phyloP scores from a whole-genome alignment of 2,888 invertebrate genomes.

The Xestia xanthographa region DNA sequence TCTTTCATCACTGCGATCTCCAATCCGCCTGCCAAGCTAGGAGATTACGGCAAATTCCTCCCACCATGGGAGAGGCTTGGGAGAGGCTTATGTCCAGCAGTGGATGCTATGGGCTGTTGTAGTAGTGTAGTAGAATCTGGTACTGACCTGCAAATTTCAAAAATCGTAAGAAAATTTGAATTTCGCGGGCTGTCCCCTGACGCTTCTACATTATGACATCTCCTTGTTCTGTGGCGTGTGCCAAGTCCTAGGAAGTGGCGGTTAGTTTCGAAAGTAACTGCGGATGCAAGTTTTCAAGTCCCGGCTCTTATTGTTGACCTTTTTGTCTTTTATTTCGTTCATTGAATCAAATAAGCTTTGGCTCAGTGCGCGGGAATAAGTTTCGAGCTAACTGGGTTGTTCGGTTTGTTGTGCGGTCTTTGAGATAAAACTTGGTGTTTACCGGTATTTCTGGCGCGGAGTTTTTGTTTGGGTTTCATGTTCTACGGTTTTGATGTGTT shows the following conservation, averaged over 20 bases:
- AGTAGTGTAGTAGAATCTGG: too few relatives aligned
- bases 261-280: constrained; percentile 66
- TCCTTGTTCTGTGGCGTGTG: constrained; percentile 23
- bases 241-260: constrained; percentile 62
- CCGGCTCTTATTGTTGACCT: constrained; percentile 65
- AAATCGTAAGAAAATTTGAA: too few relatives aligned
- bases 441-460: background rate
- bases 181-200: too few relatives aligned
- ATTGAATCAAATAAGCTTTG: constrained; percentile 66
- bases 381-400: constrained; percentile 45
- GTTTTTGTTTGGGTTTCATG: constrained; percentile 19
- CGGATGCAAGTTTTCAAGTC: constrained; percentile 66
- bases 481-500: background rate
- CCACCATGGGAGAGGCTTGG: too few relatives aligned
- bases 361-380: constrained; percentile 41
- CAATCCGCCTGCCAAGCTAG: too few relatives aligned
- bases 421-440: constrained; percentile 24
- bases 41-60: too few relatives aligned
- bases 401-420: constrained; percentile 22
- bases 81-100: too few relatives aligned
- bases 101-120: too few relatives aligned
- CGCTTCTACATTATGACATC: too few relatives aligned
- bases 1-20: too few relatives aligned
- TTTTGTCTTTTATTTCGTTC: constrained; percentile 66
- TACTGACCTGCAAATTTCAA: too few relatives aligned